These are phyloP conservation scores for Coelogynopora nodosa DNA, from an alignment of 2,888 invertebrate genomes.

Conservation along the genomic window DNA sequence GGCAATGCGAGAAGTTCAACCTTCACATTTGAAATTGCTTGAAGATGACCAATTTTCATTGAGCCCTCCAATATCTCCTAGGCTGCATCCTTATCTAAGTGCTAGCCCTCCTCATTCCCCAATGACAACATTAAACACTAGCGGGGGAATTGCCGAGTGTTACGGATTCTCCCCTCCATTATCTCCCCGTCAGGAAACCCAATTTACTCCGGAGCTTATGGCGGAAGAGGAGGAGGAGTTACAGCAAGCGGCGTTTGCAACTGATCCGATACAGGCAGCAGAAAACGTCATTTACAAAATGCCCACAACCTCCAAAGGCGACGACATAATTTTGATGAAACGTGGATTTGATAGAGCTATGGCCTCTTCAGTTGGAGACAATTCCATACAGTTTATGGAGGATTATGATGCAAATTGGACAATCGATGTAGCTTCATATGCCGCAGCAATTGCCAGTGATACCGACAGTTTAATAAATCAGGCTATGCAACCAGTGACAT, in stretches of 20 bases:
- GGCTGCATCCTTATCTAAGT: not conserved
- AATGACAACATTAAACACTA: not conserved
- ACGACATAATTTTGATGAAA: conserved; percentile 12
- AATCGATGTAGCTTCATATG: conserved; percentile 7
- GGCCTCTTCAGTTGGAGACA: conserved; percentile 21
- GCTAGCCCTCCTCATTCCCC: not conserved
- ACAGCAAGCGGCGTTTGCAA: not conserved
- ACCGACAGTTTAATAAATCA: not conserved
- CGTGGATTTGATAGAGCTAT: not conserved
- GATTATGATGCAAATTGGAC: not conserved
- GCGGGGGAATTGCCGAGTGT: not conserved
- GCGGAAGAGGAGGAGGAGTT: not conserved
- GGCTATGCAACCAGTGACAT: not conserved
- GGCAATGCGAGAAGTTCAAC: not conserved
- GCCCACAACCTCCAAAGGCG: not conserved
- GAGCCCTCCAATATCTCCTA: not conserved
- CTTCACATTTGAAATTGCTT: not conserved
- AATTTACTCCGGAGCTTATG: not conserved
- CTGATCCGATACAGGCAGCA: not conserved
- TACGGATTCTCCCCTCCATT: not conserved
- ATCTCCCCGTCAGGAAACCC: not conserved
- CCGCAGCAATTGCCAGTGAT: not conserved
- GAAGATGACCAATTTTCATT: not conserved
- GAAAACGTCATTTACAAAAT: conserved; percentile 6
- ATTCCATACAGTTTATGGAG: not conserved